Evolutionary conservation across 2,888 invertebrate genomes (phyloP).

Genomic region (Hirtodrosophila histrioides): DNA sequence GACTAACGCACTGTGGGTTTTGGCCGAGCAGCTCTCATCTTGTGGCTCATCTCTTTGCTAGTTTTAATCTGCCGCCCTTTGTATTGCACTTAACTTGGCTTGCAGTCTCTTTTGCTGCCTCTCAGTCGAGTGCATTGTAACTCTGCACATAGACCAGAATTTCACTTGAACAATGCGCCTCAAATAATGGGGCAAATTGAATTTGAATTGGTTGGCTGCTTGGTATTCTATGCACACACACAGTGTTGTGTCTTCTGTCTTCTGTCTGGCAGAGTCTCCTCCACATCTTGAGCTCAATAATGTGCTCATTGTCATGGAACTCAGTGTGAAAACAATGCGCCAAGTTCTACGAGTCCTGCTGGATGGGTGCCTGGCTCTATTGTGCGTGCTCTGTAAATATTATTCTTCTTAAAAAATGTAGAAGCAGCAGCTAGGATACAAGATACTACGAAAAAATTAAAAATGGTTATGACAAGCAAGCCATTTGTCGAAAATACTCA

Average conservation of each 20-base stretch:
- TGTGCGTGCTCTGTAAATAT: conserved; percentile 78
- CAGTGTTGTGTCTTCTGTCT: conserved; percentile 12
- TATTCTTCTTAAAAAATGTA: conserved; percentile 74
- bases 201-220: conserved; percentile 81
- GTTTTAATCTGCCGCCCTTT: conserved; percentile 75
- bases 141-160: conserved; percentile 53
- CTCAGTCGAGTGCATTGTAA: conserved; percentile 52
- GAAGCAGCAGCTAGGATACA: conserved; percentile 45
- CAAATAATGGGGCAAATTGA: conserved; percentile 82
- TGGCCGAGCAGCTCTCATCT: conserved; percentile 38
- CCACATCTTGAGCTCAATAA: conserved; percentile 61
- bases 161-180: conserved; percentile 77
- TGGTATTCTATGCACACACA: conserved; percentile 46
- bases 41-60: conserved; percentile 68
- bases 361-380: conserved; percentile 51
- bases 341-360: conserved; percentile 47
- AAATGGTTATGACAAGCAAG: conserved; percentile 73
- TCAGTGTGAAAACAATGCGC: conserved; percentile 74
- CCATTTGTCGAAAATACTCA: conserved; percentile 68
- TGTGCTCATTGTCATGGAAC: conserved; percentile 72
- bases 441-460: conserved; percentile 54
- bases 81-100: conserved; percentile 75
- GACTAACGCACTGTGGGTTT: conserved; percentile 40
- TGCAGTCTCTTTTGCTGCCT: conserved; percentile 54
- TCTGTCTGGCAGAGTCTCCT: conserved; percentile 1